Percentiles rank a stretch among this genome's conserved stretches.
Conservation (phyloP, 2,797 vertebrate genomes). For the Salmo trutta region DNA sequence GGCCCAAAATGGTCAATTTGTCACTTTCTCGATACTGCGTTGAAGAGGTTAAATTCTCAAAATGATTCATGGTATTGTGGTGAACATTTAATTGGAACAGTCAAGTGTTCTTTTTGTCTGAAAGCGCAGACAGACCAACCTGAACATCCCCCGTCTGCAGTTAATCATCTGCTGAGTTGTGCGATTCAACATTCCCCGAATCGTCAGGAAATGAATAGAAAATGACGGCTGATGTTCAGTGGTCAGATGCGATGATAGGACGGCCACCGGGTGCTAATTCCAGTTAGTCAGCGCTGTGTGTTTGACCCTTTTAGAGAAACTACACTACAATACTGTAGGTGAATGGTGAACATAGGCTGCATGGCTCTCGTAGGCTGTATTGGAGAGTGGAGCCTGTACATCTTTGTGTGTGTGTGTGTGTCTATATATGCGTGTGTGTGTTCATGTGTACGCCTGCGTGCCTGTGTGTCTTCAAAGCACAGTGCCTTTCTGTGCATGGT, state of each 20-base stretch:
- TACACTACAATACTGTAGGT: background rate
- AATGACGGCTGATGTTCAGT: background rate
- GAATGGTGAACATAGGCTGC: background rate
- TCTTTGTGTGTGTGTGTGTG: constrained; percentile 6
- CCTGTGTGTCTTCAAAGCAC: constrained; percentile 21
- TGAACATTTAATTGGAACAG: background rate
- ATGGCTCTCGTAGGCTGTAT: background rate
- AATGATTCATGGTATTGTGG: background rate
- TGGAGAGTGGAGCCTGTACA: background rate
- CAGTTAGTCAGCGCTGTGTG: background rate
- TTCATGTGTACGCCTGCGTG: constrained; percentile 15
- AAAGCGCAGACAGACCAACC: background rate
- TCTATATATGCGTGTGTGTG: background rate
- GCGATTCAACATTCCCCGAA: background rate
- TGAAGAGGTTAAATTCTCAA: background rate
- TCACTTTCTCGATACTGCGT: background rate
- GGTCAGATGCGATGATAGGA: background rate
- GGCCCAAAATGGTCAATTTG: constrained; percentile 1
- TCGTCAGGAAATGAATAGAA: background rate
- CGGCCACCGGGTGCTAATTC: background rate
- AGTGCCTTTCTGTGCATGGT: constrained; percentile 32
- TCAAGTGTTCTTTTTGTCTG: background rate
- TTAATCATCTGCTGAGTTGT: background rate
- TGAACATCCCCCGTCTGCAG: no score
- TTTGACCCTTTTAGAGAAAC: background rate